Base-by-base conservation (phyloP, 2,888 invertebrate species). In the Clepsis dumicolana region DNA sequence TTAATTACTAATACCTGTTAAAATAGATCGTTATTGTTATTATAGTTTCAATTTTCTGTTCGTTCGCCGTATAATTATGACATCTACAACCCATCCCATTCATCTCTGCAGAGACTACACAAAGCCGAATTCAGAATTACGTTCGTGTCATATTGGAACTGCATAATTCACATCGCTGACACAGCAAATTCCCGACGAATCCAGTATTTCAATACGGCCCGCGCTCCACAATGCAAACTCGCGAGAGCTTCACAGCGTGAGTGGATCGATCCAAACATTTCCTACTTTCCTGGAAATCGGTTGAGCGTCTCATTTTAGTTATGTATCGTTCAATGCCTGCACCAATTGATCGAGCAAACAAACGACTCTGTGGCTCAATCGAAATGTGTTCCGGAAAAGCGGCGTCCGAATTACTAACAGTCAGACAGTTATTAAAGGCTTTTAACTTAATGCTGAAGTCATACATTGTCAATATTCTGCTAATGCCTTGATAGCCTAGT, bases 191-290 rank as follows among this genome's bases (percentile, higher is more conserved):
- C 18, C 27, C 18, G 25, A 41, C 25, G 32, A 24, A 61, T 35
- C 27, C n/a, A 38, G 16, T 41, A 41, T 59, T 59, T 41, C 41
- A 41, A 41, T 59, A 10, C 44, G 21, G 21, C 48, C 16, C 48
- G 54, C 32, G 44, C 61, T 27, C 27, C 14, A 38, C 56, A 50
- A 66, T 62, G 48, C 72, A 73, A 73, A 73, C 70, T 66, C 64
- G 65, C 72, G 76, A 74, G 74, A 75, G 76, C 78, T 76, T 76
- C 72, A 73, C 75, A 74, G 72, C 75, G 74, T 75, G 80, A 81
- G 41, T 48, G 50, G 38, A 85, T 86, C 83, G 85, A 87, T 86
- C 80, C 74, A 77, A 87, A 89, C 82, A 88, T 89, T 86, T 87
- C 84, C 85, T 82, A 86, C 87, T 85, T 85, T 80, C 75, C 75